Conservation (phyloP, 2,797 vertebrate species). For the Premnoplex brunnescens region DNA sequence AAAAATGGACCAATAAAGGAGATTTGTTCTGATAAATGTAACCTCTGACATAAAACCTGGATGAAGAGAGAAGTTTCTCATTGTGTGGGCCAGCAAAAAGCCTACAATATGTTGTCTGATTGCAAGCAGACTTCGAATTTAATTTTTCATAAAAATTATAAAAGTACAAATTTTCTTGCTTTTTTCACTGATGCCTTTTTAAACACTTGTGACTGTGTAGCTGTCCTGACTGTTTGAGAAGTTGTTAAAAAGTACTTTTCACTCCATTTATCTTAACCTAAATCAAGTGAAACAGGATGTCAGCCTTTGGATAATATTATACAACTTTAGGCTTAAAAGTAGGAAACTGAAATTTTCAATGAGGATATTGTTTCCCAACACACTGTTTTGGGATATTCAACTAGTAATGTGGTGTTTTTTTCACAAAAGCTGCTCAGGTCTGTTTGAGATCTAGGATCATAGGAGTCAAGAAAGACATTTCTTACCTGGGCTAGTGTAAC, state of each 20-base stretch:
- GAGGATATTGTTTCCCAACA: neutral
- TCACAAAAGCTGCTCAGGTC: neutral
- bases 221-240: neutral
- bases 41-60: neutral
- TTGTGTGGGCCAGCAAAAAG: neutral
- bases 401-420: neutral
- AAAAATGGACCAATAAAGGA: neutral
- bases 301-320: neutral
- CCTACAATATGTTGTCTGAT: neutral
- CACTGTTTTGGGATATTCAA: neutral
- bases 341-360: neutral
- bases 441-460: neutral
- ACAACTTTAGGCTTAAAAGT: neutral
- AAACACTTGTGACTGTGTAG: neutral
- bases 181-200: neutral
- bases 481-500: neutral
- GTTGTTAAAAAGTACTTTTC: neutral
- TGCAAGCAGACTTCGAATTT: neutral
- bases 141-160: neutral
- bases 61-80: neutral
- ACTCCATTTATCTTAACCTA: neutral
- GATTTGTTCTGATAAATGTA: neutral
- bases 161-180: neutral
- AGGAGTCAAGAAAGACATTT: neutral
- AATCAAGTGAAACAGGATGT: neutral